Conservation (phyloP, 92 coral and sea anemone genomes). For the Ricordea florida region DNA sequence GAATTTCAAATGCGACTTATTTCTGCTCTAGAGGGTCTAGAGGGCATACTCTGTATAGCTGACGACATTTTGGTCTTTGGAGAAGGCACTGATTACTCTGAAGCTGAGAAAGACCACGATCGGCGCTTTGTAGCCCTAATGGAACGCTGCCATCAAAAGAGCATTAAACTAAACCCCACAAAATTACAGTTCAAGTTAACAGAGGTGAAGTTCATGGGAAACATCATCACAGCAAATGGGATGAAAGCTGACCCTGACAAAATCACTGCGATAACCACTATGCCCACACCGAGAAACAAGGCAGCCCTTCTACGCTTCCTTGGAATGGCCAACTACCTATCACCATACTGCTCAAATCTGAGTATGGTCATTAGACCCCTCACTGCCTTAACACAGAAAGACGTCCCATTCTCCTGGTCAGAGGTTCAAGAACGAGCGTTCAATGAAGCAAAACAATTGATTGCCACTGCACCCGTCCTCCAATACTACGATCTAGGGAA, state of each 20-base stretch:
- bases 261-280: slow-evolving; percentile 29
- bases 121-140: slow-evolving; percentile 36
- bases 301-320: slow-evolving; percentile 61
- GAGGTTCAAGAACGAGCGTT: slow-evolving; percentile 51
- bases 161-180: slow-evolving; percentile 37
- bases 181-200: not conserved
- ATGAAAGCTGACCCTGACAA: slow-evolving; percentile 58
- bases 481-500: slow-evolving; percentile 31
- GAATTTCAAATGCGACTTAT: not conserved
- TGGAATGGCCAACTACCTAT: slow-evolving; percentile 65
- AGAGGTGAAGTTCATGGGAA: not conserved
- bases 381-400: slow-evolving; percentile 32
- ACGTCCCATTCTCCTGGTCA: slow-evolving; percentile 57
- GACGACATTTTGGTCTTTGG: slow-evolving; percentile 10
- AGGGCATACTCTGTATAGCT: slow-evolving; percentile 37
- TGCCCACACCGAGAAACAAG: slow-evolving; percentile 60
- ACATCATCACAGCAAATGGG: slow-evolving; percentile 31
- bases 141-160: slow-evolving; percentile 55
- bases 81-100: not conserved
- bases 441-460: slow-evolving; percentile 44
- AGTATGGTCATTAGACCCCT: slow-evolving; percentile 47
- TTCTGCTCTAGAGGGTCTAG: slow-evolving; percentile 26
- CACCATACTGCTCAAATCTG: slow-evolving; percentile 63
- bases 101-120: slow-evolving; percentile 36
- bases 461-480: slow-evolving; percentile 41